phyloP scores from a whole-genome alignment of 2,113 vertebrate genomes.

The Pangasianodon hypophthalmus region DNA sequence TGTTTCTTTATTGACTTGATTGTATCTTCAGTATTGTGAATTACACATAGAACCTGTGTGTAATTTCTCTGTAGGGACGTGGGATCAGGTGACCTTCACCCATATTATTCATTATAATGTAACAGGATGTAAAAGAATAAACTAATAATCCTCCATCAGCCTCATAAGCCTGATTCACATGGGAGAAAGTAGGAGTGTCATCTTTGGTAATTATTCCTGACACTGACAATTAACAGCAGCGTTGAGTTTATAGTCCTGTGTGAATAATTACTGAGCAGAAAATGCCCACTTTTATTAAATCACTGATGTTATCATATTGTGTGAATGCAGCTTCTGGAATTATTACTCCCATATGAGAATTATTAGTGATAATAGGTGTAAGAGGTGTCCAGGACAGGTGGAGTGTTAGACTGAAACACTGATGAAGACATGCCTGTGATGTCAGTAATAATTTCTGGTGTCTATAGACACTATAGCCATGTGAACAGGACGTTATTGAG shows the following conservation, averaged over 20 bases:
- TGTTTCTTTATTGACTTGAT: too few species aligned
- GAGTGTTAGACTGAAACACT: not conserved
- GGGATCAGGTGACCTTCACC: not conserved
- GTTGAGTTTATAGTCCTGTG: not conserved
- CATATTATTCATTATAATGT: not conserved
- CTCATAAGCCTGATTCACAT: not conserved
- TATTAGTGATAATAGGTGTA: not conserved
- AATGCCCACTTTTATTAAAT: not conserved
- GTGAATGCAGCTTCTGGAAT: not conserved
- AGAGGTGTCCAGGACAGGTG: not conserved
- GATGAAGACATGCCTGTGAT: not conserved
- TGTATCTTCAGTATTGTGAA: too few species aligned
- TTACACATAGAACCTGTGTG: too few species aligned
- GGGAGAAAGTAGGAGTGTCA: not conserved
- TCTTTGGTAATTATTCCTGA: not conserved
- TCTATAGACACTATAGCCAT: not conserved
- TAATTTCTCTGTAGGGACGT: not conserved
- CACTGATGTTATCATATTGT: not conserved
- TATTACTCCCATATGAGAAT: not conserved
- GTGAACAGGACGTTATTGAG: not conserved
- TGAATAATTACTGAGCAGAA: not conserved
- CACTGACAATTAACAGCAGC: not conserved
- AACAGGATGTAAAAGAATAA: not conserved
- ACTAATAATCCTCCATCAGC: not conserved
- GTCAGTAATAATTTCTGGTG: not conserved